phyloP scores from a whole-genome alignment of 1,140 invertebrate species.

The Araneus ventricosus region DNA sequence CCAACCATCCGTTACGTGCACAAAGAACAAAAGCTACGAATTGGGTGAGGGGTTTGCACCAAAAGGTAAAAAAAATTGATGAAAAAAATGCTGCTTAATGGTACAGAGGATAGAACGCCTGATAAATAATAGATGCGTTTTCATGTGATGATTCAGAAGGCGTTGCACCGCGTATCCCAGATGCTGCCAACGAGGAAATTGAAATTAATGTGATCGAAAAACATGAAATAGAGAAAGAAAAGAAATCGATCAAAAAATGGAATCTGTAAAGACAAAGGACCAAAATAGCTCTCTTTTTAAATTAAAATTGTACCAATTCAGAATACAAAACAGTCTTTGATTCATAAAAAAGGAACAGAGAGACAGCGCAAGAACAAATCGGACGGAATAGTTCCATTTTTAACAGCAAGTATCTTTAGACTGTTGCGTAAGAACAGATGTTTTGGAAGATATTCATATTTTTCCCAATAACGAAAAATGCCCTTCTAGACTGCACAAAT shows the following conservation, averaged over 20 bases:
- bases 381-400: too few species aligned
- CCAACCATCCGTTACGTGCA: background rate
- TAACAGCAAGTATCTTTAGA: too few species aligned
- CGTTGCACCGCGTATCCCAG: background rate
- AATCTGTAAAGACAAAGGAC: background rate
- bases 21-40: background rate
- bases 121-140: constrained; percentile 45
- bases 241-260: background rate
- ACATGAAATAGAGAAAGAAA: background rate
- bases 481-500: too few species aligned
- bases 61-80: constrained; percentile 22
- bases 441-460: too few species aligned
- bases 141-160: constrained; percentile 21
- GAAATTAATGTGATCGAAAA: background rate
- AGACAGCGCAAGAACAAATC: too few species aligned
- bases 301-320: background rate
- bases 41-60: background rate
- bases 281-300: background rate
- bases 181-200: constrained; percentile 23
- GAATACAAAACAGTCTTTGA: background rate
- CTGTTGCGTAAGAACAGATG: too few species aligned
- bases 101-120: background rate
- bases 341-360: background rate
- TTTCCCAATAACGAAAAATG: too few species aligned
- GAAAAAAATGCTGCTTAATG: constrained; percentile 13